Conservation (phyloP, 2,113 vertebrate species). For the Rhabdornis inornatus region DNA sequence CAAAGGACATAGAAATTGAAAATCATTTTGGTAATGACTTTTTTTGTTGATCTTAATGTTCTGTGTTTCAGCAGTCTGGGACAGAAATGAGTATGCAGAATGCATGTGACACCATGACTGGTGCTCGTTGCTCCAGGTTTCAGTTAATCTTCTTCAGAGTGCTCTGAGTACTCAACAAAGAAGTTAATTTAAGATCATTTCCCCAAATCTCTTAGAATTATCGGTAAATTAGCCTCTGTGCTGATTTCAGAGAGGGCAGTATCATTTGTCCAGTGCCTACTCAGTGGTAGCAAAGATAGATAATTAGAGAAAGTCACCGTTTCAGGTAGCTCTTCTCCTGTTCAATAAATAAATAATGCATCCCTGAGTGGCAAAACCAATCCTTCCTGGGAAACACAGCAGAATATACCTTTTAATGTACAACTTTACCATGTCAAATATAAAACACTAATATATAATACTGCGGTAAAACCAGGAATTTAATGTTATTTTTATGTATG, state of each 20-base stretch:
- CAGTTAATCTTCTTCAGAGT: background rate
- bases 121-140: background rate
- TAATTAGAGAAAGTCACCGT: background rate
- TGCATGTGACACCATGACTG: rapidly evolving
- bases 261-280: background rate
- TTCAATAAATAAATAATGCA: background rate
- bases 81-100: rapidly evolving
- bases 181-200: background rate
- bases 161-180: background rate
- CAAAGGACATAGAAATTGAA: background rate
- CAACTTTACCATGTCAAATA: background rate
- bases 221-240: background rate
- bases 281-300: background rate
- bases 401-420: background rate
- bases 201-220: background rate
- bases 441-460: background rate
- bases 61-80: background rate
- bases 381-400: background rate
- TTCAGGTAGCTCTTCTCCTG: background rate
- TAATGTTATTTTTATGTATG: background rate
- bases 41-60: background rate
- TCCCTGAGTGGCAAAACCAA: background rate
- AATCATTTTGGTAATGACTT: background rate
- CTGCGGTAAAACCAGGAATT: background rate
- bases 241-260: background rate